phyloP scores from a whole-genome alignment of 1,140 invertebrate species.

The Ostrea denselamellosa region DNA sequence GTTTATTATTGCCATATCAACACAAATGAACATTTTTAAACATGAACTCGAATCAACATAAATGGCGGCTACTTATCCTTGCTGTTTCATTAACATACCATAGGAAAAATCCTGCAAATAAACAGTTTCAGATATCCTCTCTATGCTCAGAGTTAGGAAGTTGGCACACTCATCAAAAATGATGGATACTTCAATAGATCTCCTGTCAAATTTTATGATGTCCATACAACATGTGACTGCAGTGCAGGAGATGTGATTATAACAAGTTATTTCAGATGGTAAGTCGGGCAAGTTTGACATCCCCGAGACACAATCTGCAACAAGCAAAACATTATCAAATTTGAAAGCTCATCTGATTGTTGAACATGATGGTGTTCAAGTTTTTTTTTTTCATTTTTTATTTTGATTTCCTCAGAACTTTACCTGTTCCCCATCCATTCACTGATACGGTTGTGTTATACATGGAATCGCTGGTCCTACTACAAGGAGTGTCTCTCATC shows the following conservation, averaged over 20 bases:
- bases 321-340: background rate
- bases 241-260: conserved; percentile 35
- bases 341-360: background rate
- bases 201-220: background rate
- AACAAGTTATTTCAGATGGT: conserved; percentile 39
- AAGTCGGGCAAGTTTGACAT: background rate
- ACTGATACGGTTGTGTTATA: background rate
- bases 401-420: background rate
- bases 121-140: conserved; percentile 7
- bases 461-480: background rate
- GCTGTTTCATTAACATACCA: conserved; percentile 19
- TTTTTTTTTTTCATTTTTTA: background rate
- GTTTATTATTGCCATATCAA: too few species aligned
- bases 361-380: background rate
- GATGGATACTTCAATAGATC: background rate
- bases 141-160: conserved; percentile 33
- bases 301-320: background rate
- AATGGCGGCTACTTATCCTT: too few species aligned
- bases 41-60: too few species aligned
- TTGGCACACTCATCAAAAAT: conserved; percentile 44
- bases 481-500: conserved; percentile 36
- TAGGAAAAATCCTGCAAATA: conserved; percentile 38
- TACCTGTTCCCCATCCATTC: conserved; percentile 40
- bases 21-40: too few species aligned
- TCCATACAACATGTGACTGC: conserved; percentile 45